These are phyloP conservation scores for Romanogobio albipinnatus DNA, from an alignment of 2,113 vertebrate species.

Conservation along the genomic window DNA sequence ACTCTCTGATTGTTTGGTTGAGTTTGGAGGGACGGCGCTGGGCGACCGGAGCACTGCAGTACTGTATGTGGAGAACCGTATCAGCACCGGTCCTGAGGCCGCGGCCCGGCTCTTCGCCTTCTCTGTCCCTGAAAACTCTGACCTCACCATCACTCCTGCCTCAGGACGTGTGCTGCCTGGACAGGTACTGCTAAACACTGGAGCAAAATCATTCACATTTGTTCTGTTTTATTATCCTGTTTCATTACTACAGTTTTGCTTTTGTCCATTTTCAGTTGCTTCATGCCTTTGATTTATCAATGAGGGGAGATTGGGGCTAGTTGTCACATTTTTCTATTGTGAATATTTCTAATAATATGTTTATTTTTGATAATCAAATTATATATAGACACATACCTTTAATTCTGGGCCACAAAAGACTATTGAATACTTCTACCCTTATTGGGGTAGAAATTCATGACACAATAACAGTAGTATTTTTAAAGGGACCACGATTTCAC, in stretches of 20 bases:
- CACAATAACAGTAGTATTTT: too few species aligned
- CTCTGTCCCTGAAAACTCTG: constrained; percentile 69
- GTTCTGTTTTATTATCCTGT: background rate
- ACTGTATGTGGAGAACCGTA: constrained; percentile 75
- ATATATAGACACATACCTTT: background rate
- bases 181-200: constrained; percentile 63
- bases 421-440: background rate
- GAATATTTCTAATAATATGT: background rate
- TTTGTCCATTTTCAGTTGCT: too few species aligned
- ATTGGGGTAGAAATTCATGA: too few species aligned
- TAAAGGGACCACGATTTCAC: too few species aligned
- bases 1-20: constrained; percentile 86
- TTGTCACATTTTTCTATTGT: background rate
- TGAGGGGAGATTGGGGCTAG: background rate
- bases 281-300: too few species aligned
- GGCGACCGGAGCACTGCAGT: constrained; percentile 74
- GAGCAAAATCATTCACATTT: background rate
- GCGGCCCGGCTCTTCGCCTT: constrained; percentile 81
- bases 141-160: constrained; percentile 79
- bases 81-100: too few species aligned
- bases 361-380: background rate
- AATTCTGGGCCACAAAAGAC: background rate
- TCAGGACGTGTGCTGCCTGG: constrained; percentile 77
- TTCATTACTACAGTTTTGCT: too few species aligned
- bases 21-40: constrained; percentile 85